A percentile compares a stretch with the other conserved stretches of the same genome.
phyloP scores from a whole-genome alignment of 2,113 vertebrate genomes.

The Sander vitreus region DNA sequence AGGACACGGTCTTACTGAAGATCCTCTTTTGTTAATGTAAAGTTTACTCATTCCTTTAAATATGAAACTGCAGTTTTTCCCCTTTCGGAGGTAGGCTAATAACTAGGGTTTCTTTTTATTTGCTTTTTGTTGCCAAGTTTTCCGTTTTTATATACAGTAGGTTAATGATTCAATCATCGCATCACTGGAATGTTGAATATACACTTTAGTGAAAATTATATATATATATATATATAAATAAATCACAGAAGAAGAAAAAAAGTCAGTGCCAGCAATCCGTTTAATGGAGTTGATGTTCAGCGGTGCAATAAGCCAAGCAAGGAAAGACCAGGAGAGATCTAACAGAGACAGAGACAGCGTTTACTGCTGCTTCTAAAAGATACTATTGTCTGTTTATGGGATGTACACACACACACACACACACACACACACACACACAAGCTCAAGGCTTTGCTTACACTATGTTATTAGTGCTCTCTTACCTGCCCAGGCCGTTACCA shows the following conservation, averaged over 20 bases:
- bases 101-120: neutral
- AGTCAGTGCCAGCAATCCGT: neutral
- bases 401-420: neutral
- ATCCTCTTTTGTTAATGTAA: neutral
- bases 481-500: conserved; percentile 3
- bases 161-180: neutral
- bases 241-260: neutral
- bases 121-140: no score
- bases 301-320: neutral
- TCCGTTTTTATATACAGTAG: neutral
- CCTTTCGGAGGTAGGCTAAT: neutral
- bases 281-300: neutral
- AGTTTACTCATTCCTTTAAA: neutral
- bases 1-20: neutral
- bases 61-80: neutral
- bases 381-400: conserved; percentile 8
- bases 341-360: neutral
- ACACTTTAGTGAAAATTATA: neutral
- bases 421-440: conserved; percentile 1
- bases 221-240: no score
- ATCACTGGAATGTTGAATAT: neutral
- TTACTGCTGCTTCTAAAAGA: conserved; percentile 29
- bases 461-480: conserved; percentile 39
- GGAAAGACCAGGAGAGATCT: neutral
- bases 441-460: conserved; percentile 4